phyloP scores from a whole-genome alignment of 2,888 invertebrate species.

The Drosophila mimetica region DNA sequence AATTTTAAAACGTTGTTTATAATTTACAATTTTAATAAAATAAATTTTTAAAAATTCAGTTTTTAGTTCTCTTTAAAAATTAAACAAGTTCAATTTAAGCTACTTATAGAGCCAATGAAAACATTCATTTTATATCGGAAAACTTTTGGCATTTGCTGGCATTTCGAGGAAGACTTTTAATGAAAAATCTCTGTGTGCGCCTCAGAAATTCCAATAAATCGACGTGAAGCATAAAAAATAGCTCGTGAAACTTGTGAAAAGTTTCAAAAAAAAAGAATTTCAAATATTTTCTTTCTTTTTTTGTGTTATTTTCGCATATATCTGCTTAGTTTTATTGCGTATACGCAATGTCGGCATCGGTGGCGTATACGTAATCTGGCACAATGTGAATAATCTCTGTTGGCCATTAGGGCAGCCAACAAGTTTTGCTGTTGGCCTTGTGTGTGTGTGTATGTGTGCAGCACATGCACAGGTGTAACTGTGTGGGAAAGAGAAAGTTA shows the following conservation, averaged over 20 bases:
- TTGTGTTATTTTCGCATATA: not conserved
- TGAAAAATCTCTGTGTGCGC: not conserved
- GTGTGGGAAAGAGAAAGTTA: conserved; percentile 65
- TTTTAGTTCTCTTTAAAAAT: too few species aligned
- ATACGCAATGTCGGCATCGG: not conserved
- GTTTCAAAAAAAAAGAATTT: not conserved
- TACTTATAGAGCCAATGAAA: not conserved
- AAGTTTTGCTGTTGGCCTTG: conserved; percentile 40
- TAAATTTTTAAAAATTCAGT: too few species aligned
- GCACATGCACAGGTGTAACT: not conserved
- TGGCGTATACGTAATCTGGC: conserved; percentile 29
- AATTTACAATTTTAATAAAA: too few species aligned
- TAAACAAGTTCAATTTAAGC: not conserved
- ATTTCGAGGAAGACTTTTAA: not conserved
- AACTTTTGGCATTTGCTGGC: not conserved
- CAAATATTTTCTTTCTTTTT: not conserved
- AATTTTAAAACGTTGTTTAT: too few species aligned
- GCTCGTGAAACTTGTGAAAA: conserved; percentile 1
- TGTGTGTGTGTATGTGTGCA: not conserved
- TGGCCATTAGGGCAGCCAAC: conserved; percentile 32
- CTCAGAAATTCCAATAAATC: conserved; percentile 1
- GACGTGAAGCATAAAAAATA: not conserved
- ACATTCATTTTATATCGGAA: not conserved
- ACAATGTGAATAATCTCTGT: conserved; percentile 40
- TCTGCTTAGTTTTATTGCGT: conserved; percentile 15